Percentiles rank a stretch among this genome's conserved stretches.
Evolutionary conservation across 2,113 vertebrate species (phyloP).

Genomic region (Brachirus orientalis): DNA sequence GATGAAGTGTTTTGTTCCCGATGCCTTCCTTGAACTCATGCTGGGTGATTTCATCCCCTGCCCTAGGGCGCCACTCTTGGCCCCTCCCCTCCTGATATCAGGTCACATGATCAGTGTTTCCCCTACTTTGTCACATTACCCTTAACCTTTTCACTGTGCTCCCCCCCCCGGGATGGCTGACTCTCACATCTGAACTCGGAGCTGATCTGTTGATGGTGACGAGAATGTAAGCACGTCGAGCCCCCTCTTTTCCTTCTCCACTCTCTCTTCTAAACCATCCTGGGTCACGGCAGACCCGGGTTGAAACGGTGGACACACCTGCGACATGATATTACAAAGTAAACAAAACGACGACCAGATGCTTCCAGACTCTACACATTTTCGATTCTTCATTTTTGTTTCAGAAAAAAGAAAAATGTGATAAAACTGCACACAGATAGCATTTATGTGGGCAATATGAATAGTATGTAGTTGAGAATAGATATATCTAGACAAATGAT

Average conservation of each 20-base stretch:
- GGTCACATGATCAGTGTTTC: constrained; percentile 53
- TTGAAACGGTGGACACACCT: constrained; percentile 60
- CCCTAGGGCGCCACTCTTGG: constrained; percentile 8
- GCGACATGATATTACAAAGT: constrained; percentile 53
- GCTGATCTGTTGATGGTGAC: constrained; percentile 62
- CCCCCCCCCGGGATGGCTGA: constrained; percentile 65
- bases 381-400: constrained; percentile 67
- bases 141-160: constrained; percentile 80
- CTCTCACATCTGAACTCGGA: constrained; percentile 54
- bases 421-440: constrained; percentile 80
- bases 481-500: constrained; percentile 79
- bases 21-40: constrained; percentile 45
- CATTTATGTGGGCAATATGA: constrained; percentile 83
- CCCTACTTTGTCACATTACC: constrained; percentile 53
- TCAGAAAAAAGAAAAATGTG: constrained; percentile 72
- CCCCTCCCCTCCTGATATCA: constrained; percentile 28
- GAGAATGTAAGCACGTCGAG: constrained; percentile 71
- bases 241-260: neutral
- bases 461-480: constrained; percentile 83
- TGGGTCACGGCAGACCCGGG: constrained; percentile 47
- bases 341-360: constrained; percentile 65
- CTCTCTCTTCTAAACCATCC: constrained; percentile 33
- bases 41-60: constrained; percentile 35
- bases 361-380: constrained; percentile 71
- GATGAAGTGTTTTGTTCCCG: constrained; percentile 48